phyloP scores from a whole-genome alignment of 2,113 vertebrate species.

The Symphodus melops region DNA sequence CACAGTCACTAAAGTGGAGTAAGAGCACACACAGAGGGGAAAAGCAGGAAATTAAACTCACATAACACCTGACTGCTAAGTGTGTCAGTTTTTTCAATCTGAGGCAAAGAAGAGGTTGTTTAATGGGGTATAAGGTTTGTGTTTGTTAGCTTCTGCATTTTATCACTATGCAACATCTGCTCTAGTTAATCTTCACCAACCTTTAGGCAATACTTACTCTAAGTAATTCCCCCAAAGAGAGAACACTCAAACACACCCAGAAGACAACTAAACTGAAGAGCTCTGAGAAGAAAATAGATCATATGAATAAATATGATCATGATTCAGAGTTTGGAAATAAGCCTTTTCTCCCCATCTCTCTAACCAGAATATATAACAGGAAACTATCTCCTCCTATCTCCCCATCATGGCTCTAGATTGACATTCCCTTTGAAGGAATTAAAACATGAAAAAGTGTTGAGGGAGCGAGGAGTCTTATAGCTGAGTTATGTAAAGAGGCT shows the following conservation, averaged over 20 bases:
- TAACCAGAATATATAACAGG: constrained; percentile 18
- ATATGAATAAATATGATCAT: constrained; percentile 43
- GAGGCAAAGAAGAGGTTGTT: not conserved
- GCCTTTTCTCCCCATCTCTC: constrained; percentile 23
- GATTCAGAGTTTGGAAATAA: constrained; percentile 51
- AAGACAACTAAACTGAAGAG: constrained; percentile 19
- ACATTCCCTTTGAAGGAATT: constrained; percentile 50
- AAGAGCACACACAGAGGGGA: constrained; percentile 31
- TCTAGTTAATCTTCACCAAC: constrained; percentile 63
- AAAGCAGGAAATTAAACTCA: constrained; percentile 59
- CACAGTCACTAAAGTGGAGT: constrained; percentile 59
- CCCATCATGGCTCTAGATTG: constrained; percentile 14
- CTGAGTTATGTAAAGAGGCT: constrained; percentile 52
- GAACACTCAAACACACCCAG: constrained; percentile 24
- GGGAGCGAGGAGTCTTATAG: constrained; percentile 26
- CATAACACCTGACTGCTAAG: constrained; percentile 49
- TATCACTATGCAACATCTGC: constrained; percentile 76
- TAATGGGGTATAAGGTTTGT: constrained; percentile 25
- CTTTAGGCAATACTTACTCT: constrained; percentile 53
- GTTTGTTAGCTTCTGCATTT: constrained; percentile 44
- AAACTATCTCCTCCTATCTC: constrained; percentile 36
- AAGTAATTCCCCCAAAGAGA: constrained; percentile 41
- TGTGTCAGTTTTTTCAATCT: constrained; percentile 56
- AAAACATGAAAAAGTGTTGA: constrained; percentile 14
- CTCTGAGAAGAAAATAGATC: constrained; percentile 27